These are phyloP conservation scores for Mus minutoides DNA, from an alignment of 2,797 vertebrate genomes.

Conservation along the genomic window DNA sequence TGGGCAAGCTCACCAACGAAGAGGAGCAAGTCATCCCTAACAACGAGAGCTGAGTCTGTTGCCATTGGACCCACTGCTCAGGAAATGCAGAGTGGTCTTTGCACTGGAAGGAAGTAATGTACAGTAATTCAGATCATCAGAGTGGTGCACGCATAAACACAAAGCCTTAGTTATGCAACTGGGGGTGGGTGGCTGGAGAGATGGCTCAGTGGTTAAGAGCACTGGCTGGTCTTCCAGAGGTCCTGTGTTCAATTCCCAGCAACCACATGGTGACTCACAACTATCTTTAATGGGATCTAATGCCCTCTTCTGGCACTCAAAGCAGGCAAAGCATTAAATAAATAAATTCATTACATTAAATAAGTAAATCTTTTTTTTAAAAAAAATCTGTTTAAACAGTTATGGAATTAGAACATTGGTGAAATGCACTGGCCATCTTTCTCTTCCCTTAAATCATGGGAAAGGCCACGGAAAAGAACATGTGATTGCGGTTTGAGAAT, in stretches of 20 bases:
- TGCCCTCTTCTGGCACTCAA: too few relatives aligned
- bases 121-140: not conserved
- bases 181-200: too few relatives aligned
- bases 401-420: too few relatives aligned
- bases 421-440: not conserved
- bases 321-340: too few relatives aligned
- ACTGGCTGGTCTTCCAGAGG: too few relatives aligned
- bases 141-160: not conserved
- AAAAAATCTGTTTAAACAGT: too few relatives aligned
- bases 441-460: not conserved
- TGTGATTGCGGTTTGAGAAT: not conserved
- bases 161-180: not conserved
- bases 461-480: not conserved
- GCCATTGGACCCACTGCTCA: not conserved
- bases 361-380: too few relatives aligned
- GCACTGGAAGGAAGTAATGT: not conserved
- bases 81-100: not conserved
- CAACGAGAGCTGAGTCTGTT: not conserved
- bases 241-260: too few relatives aligned
- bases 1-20: not conserved
- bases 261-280: too few relatives aligned
- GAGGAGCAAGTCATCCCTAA: not conserved
- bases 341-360: too few relatives aligned
- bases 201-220: too few relatives aligned
- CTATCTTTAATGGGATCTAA: too few relatives aligned